These are phyloP conservation scores for Drosophila falleni DNA, from an alignment of 2,888 invertebrate species.

Conservation along the genomic window DNA sequence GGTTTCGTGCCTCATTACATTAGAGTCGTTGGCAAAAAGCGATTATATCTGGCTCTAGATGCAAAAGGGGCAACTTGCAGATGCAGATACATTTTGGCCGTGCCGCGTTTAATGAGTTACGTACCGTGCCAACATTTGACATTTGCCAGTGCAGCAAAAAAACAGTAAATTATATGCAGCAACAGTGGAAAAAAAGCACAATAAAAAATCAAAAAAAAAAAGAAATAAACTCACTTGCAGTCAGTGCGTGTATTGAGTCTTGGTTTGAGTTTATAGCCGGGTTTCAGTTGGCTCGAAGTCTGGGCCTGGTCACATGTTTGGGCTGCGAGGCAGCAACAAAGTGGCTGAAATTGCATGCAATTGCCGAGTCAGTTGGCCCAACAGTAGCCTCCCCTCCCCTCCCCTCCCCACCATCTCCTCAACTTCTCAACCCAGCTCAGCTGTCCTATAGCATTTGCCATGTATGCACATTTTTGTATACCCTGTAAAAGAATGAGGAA, in stretches of 20 bases:
- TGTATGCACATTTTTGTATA: slow-evolving; percentile 46
- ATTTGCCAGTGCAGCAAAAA: slow-evolving; percentile 54
- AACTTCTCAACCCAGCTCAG: not conserved
- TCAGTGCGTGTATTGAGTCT: slow-evolving; percentile 59
- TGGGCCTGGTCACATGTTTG: slow-evolving; percentile 48
- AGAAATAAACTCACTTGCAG: slow-evolving; percentile 23
- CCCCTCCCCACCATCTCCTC: not conserved
- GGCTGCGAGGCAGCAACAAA: slow-evolving; percentile 53
- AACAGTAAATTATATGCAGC: slow-evolving; percentile 68
- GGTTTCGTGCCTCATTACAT: slow-evolving; percentile 64
- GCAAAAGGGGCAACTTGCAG: slow-evolving; percentile 40
- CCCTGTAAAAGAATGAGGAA: not conserved
- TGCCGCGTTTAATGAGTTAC: slow-evolving; percentile 68
- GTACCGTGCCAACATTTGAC: slow-evolving; percentile 71
- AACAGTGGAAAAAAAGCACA: slow-evolving; percentile 22
- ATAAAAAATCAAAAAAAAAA: slow-evolving; percentile 11
- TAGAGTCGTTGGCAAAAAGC: slow-evolving; percentile 40
- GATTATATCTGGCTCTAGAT: slow-evolving; percentile 72
- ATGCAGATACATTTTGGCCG: slow-evolving; percentile 43
- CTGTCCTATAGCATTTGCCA: slow-evolving; percentile 41
- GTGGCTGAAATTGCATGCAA: slow-evolving; percentile 70
- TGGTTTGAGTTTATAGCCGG: slow-evolving; percentile 20
- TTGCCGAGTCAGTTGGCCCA: slow-evolving; percentile 49
- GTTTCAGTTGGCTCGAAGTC: slow-evolving; percentile 21
- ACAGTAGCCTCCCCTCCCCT: not conserved